These are phyloP conservation scores for Schizopygopsis malacanthus DNA, from an alignment of 2,797 vertebrate species.

Conservation along the genomic window DNA sequence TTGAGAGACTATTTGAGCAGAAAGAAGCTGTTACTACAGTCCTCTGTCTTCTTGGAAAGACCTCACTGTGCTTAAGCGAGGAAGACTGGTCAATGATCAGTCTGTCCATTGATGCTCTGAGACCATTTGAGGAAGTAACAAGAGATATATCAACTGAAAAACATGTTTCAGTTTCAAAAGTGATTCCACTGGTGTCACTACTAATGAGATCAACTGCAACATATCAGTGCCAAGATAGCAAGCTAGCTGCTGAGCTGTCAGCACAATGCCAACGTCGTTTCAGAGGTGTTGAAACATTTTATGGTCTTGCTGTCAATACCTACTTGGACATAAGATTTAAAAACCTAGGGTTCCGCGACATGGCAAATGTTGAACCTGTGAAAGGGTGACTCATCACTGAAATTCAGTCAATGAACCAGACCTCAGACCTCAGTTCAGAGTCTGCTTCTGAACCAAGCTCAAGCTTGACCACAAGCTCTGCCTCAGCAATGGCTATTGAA, in stretches of 20 bases:
- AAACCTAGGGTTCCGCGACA: neutral
- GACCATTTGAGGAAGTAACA: slow-evolving; percentile 46
- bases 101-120: slow-evolving; percentile 30
- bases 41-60: slow-evolving; percentile 43
- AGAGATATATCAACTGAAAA: slow-evolving; percentile 55
- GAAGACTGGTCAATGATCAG: slow-evolving; percentile 26
- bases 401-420: slow-evolving; percentile 11
- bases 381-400: slow-evolving; percentile 19
- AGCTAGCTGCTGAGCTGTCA: slow-evolving; percentile 46
- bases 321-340: slow-evolving; percentile 22
- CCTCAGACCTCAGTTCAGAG: neutral
- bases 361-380: slow-evolving; percentile 30
- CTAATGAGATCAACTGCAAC: slow-evolving; percentile 34
- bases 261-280: slow-evolving; percentile 48
- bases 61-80: slow-evolving; percentile 34
- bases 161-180: slow-evolving; percentile 53
- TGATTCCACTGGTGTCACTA: slow-evolving; percentile 48
- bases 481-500: neutral
- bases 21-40: slow-evolving; percentile 11
- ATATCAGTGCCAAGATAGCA: slow-evolving; percentile 32
- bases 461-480: neutral
- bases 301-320: slow-evolving; percentile 42
- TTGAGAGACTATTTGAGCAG: slow-evolving; percentile 1
- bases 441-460: slow-evolving; percentile 5
- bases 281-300: slow-evolving; percentile 37